Base-by-base conservation (phyloP, 2,113 vertebrate species). In the Corythaeola cristata region DNA sequence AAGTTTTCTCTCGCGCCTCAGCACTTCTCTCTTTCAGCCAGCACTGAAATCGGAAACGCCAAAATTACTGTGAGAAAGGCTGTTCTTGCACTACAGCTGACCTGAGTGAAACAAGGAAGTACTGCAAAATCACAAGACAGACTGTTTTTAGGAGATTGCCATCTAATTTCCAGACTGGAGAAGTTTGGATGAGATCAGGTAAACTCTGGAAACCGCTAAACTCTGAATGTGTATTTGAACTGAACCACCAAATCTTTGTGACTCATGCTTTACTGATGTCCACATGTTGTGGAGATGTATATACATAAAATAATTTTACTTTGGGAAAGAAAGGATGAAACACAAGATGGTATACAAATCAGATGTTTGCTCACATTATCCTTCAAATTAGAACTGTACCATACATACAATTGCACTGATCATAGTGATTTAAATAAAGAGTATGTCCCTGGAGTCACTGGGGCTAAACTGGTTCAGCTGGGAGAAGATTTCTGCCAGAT, bases 21-120 rank as follows among this genome's bases (percentile, higher is more conserved):
- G 45, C 44, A 89, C 76, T 89, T 92, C 79, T 64, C 77, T 89
- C 27, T 84, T 97, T 93, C 78, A 96, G 37, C 41, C 82, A 96
- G 78, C 93, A 95, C 71, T 90, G 85, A 88, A 96, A 93, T 89
- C 6, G 19, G 86, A 95, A 97, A 96, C 85, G 35, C 74, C 78
- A 95, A 85, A 91, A 84, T 39, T 82, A 83, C 75, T 90, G 69
- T 84, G 84, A 93, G 71, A 93, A 93, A 82, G 53, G 35, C 60
- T 91, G 37, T 85, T 93, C 67, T 76, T 90, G 83, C 53, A 81
- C 87, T 82, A 41, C 77, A 78, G 82, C 49, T 94, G 93, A 91
- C 74, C 80, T 85, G 80, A 86, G 74, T 81, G 80, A 92, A 97
- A 96, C 37, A 90, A 83, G 90, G 75, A 97, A 96, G 74, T 69